Evolutionary conservation across 2,888 invertebrate genomes (phyloP).

Genomic region (Euplagia quadripunctaria): DNA sequence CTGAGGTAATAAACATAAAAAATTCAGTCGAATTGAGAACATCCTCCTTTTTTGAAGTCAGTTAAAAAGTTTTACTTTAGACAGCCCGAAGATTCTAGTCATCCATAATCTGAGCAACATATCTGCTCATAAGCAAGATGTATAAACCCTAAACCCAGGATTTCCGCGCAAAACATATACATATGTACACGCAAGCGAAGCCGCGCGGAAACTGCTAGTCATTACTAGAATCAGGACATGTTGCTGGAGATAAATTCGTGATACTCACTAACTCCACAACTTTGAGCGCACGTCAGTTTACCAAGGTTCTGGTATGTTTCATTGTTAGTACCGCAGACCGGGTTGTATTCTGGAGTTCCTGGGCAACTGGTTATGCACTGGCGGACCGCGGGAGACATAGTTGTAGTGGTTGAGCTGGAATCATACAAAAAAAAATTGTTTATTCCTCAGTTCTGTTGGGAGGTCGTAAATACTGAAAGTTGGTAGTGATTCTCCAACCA

Average conservation of each 20-base stretch:
- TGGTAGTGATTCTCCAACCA: too few relatives aligned
- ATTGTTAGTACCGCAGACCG: constrained; percentile 73
- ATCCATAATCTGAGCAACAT: too few relatives aligned
- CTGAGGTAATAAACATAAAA: too few relatives aligned
- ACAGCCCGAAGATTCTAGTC: too few relatives aligned
- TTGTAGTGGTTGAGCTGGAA: constrained; percentile 31
- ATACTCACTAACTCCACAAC: constrained; percentile 66
- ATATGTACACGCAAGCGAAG: too few relatives aligned
- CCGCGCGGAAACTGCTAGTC: too few relatives aligned
- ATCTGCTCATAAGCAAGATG: too few relatives aligned
- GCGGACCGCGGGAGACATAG: constrained; percentile 30
- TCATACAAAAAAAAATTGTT: not conserved
- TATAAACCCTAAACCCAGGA: too few relatives aligned
- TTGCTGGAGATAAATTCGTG: not conserved
- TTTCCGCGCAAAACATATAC: too few relatives aligned
- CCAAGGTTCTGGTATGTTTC: constrained; percentile 69
- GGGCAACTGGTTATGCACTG: constrained; percentile 47
- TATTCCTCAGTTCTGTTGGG: not conserved
- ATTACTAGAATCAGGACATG: too few relatives aligned
- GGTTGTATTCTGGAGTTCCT: constrained; percentile 70
- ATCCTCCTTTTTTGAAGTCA: too few relatives aligned
- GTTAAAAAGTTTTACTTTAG: not conserved
- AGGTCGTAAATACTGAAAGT: not conserved
- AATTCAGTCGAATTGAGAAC: too few relatives aligned
- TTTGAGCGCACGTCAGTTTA: constrained; percentile 67